These are phyloP conservation scores for Perdita meconis DNA, from an alignment of 2,888 invertebrate genomes.

Conservation along the genomic window DNA sequence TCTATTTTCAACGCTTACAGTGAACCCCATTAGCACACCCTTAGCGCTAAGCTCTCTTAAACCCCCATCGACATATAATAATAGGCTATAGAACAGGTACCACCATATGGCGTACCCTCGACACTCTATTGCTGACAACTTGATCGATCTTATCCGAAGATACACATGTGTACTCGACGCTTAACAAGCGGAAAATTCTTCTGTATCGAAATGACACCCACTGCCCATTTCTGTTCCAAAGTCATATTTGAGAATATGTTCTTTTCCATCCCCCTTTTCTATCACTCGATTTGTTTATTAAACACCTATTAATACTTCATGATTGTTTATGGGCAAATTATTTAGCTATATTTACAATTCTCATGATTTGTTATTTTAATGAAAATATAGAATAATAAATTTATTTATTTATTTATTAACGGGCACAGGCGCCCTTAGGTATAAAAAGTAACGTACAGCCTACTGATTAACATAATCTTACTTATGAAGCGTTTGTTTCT, in stretches of 20 bases:
- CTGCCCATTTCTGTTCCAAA: conserved; percentile 74
- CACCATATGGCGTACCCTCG: conserved; percentile 79
- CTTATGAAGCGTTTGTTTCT: no score
- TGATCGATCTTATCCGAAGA: conserved; percentile 58
- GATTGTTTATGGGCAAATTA: no score
- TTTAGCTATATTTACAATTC: background rate
- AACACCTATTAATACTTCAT: background rate
- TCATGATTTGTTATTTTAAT: background rate
- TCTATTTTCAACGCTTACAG: conserved; percentile 62
- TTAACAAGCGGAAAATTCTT: conserved; percentile 82
- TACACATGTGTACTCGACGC: conserved; percentile 73
- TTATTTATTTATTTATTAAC: no score
- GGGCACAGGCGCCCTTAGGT: no score
- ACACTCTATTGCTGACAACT: conserved; percentile 75
- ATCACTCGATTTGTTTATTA: no score
- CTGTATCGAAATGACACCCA: conserved; percentile 77
- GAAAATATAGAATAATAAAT: background rate
- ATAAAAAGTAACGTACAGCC: no score
- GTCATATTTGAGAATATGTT: conserved; percentile 1
- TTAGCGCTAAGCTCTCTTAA: conserved; percentile 77
- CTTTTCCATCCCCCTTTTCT: background rate
- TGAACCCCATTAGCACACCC: conserved; percentile 75
- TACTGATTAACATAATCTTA: background rate
- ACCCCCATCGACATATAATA: conserved; percentile 80
- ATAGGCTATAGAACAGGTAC: conserved; percentile 82